These are phyloP conservation scores for Typhlomys cinereus DNA, from an alignment of 2,113 vertebrate species.

Conservation along the genomic window DNA sequence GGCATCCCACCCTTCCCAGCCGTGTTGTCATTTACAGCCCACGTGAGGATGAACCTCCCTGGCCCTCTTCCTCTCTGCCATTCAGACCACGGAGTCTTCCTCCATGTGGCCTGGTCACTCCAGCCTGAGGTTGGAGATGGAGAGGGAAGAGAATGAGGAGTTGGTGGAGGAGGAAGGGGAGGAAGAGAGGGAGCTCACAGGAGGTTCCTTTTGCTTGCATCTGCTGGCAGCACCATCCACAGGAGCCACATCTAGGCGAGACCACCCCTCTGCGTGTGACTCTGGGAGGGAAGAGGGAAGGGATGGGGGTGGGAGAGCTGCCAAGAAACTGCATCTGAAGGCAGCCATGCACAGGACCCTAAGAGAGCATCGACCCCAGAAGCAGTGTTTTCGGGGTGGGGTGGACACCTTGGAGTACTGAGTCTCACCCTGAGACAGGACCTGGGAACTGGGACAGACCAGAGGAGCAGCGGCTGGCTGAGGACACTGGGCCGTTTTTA, in stretches of 20 bases:
- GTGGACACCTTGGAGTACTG: not conserved
- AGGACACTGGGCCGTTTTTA: not conserved
- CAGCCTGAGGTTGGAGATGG: accelerated
- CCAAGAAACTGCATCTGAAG: not conserved
- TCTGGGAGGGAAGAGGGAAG: not conserved
- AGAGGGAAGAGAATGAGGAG: not conserved
- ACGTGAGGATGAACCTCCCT: accelerated
- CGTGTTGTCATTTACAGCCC: accelerated
- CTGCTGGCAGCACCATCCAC: too few species aligned
- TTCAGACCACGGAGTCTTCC: not conserved
- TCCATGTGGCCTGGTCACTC: not conserved
- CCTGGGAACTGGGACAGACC: accelerated
- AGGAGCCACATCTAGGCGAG: not conserved
- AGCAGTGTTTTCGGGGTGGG: not conserved
- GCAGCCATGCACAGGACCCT: not conserved
- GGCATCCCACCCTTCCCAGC: not conserved
- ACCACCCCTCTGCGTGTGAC: not conserved
- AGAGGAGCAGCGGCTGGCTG: not conserved
- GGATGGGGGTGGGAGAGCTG: too few species aligned
- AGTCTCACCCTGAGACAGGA: not conserved
- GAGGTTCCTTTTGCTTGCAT: not conserved
- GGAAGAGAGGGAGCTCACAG: too few species aligned
- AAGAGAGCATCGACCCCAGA: not conserved
- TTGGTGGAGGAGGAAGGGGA: not conserved
- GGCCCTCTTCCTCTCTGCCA: accelerated